Conservation (phyloP, 2,888 invertebrate genomes). For the Athetis lepigone region DNA sequence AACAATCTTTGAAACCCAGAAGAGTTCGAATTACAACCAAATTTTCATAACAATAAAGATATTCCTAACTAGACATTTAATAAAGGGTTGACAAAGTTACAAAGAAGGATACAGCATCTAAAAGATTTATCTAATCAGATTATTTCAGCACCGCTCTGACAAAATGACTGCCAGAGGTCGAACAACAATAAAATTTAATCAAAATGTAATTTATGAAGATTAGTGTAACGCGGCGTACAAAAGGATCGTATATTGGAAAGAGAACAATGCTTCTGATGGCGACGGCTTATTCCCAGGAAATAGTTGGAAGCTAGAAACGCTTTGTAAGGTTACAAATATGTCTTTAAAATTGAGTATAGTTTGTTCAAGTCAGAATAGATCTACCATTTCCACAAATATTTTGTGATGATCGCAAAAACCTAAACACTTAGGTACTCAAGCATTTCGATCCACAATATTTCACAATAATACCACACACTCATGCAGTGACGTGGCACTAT, state of each 20-base stretch:
- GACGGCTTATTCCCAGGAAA: slow-evolving; percentile 59
- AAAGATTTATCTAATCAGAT: slow-evolving; percentile 48
- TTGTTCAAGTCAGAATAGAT: neutral
- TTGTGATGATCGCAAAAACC: slow-evolving; percentile 27
- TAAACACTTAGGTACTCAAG: slow-evolving; percentile 18
- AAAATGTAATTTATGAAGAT: slow-evolving; percentile 79
- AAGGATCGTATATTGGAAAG: slow-evolving; percentile 74
- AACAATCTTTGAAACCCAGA: neutral
- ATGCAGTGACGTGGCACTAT: slow-evolving; percentile 48
- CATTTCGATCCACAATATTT: slow-evolving; percentile 38
- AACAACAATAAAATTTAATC: slow-evolving; percentile 72
- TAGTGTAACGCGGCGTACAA: slow-evolving; percentile 74
- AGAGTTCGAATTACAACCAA: neutral
- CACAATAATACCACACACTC: slow-evolving; percentile 45
- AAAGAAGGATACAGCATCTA: slow-evolving; percentile 39
- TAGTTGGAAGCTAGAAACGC: slow-evolving; percentile 60
- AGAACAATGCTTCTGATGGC: slow-evolving; percentile 75
- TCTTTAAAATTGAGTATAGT: neutral
- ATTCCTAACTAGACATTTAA: slow-evolving; percentile 11
- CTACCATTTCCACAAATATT: slow-evolving; percentile 7
- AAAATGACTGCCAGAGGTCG: slow-evolving; percentile 55
- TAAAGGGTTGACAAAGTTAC: slow-evolving; percentile 14
- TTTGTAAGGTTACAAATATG: too few relatives aligned
- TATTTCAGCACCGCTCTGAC: slow-evolving; percentile 42
- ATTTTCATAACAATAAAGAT: slow-evolving; percentile 2